These are phyloP conservation scores for Poeciliopsis retropinna DNA, from an alignment of 2,113 vertebrate genomes.

Conservation along the genomic window DNA sequence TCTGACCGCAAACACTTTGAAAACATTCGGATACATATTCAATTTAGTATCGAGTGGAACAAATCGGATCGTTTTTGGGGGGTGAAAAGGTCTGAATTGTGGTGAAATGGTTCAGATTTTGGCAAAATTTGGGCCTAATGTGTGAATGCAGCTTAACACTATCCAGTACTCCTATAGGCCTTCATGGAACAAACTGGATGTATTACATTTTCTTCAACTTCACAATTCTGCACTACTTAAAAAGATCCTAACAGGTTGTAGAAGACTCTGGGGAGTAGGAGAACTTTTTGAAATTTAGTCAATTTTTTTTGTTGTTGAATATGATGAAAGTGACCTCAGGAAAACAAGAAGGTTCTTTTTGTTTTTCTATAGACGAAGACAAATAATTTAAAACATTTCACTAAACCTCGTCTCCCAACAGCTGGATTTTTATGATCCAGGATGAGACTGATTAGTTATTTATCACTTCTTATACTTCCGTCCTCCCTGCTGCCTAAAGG, in stretches of 20 bases:
- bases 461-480: neutral
- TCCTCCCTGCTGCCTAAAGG: neutral
- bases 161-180: too few relatives aligned
- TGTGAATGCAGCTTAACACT: too few relatives aligned
- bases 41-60: too few relatives aligned
- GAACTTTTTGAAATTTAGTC: neutral
- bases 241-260: neutral
- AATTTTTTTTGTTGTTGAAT: neutral
- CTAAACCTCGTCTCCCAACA: neutral
- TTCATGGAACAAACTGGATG: too few relatives aligned
- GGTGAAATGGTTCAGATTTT: too few relatives aligned
- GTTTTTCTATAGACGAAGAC: too few relatives aligned
- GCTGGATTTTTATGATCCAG: neutral
- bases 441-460: neutral
- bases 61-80: too few relatives aligned
- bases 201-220: neutral
- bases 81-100: too few relatives aligned
- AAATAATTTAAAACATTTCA: neutral
- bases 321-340: neutral
- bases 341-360: too few relatives aligned
- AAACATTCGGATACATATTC: too few relatives aligned
- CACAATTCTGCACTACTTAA: neutral
- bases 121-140: too few relatives aligned
- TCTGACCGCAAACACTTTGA: too few relatives aligned
- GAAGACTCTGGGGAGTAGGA: neutral